Conservation (phyloP, 2,113 vertebrate genomes). For the Sphaerodactylus townsendi region DNA sequence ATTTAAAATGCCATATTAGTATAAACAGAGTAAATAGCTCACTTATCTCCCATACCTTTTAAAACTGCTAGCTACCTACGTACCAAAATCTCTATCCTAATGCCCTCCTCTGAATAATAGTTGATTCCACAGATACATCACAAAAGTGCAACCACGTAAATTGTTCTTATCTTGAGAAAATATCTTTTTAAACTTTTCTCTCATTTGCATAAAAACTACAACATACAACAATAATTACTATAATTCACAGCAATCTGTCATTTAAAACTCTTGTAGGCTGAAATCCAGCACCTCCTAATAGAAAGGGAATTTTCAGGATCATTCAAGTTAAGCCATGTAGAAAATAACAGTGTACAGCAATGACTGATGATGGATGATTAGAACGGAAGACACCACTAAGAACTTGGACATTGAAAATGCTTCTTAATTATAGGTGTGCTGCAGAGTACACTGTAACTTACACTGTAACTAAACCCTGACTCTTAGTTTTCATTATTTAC, state of each 20-base stretch:
- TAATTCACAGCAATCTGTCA: background rate
- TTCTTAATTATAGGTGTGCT: background rate
- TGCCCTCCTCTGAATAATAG: background rate
- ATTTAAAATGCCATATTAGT: slow-evolving; percentile 35
- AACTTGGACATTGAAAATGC: background rate
- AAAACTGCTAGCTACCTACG: background rate
- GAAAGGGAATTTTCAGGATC: background rate
- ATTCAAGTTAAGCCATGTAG: slow-evolving; percentile 6
- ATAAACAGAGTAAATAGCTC: background rate
- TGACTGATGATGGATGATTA: background rate
- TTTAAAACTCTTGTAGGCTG: background rate
- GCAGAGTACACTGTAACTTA: background rate
- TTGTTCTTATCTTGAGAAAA: background rate
- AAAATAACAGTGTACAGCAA: slow-evolving; percentile 15
- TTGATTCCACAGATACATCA: background rate
- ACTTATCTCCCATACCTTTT: slow-evolving; percentile 12
- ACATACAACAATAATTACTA: background rate
- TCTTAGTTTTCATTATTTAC: background rate
- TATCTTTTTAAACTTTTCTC: background rate
- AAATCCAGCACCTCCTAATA: background rate
- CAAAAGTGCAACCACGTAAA: background rate
- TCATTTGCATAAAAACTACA: background rate
- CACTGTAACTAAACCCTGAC: background rate
- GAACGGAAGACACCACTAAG: background rate
- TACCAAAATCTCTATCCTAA: background rate